phyloP scores from a whole-genome alignment of 30 jellyfish, hydroid and myxozoan genomes.

The Aurelia aurita region DNA sequence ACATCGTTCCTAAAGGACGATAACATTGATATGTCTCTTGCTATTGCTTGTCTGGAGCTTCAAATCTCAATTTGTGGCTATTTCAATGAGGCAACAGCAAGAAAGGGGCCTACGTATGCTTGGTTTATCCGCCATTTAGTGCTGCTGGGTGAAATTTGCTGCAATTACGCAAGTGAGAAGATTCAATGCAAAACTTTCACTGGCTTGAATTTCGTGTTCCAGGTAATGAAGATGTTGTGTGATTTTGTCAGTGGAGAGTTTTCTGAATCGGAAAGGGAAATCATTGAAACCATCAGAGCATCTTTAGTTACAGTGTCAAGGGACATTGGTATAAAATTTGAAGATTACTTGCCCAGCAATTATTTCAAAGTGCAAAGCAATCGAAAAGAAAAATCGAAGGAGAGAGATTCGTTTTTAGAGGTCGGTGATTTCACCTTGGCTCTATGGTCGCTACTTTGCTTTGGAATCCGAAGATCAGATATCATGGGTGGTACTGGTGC shows the following conservation, averaged over 20 bases:
- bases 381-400: background rate
- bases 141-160: slow-evolving; percentile 2
- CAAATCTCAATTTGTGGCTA: background rate
- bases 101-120: background rate
- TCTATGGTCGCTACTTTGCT: background rate
- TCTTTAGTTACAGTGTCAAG: background rate
- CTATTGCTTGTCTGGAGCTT: background rate
- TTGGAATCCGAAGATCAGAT: background rate
- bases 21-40: background rate
- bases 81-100: background rate
- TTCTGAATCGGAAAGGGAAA: background rate
- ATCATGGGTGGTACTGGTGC: background rate
- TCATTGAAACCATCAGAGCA: background rate
- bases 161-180: background rate
- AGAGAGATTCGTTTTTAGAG: background rate
- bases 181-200: background rate
- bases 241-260: background rate
- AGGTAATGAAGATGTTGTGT: background rate
- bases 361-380: background rate
- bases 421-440: slow-evolving; percentile 2
- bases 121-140: background rate
- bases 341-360: background rate
- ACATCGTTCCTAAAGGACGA: background rate
- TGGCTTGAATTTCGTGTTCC: background rate
- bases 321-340: background rate